These are phyloP conservation scores for Prionailurus viverrinus DNA, from an alignment of 2,113 vertebrate genomes.

Conservation along the genomic window DNA sequence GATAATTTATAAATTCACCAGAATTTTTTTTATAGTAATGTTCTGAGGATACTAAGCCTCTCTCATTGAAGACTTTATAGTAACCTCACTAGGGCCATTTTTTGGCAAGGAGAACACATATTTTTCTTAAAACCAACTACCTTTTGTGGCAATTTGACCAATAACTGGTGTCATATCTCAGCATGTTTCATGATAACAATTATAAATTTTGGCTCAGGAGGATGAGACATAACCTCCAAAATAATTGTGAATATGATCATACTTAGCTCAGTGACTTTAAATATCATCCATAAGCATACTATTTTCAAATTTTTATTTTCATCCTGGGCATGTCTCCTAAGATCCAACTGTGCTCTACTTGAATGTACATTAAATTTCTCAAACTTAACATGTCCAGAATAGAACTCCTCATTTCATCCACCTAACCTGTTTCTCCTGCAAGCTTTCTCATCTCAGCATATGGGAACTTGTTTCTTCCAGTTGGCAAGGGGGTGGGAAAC, in stretches of 20 bases:
- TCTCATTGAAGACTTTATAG: neutral
- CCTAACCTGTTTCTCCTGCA: neutral
- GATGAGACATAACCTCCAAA: neutral
- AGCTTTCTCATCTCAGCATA: neutral
- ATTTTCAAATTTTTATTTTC: neutral
- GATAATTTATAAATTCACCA: conserved; percentile 15
- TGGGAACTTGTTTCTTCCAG: neutral
- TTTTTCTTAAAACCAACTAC: neutral
- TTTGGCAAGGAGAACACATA: neutral
- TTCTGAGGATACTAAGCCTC: neutral
- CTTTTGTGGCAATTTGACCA: neutral
- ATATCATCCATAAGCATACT: neutral
- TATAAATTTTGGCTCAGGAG: neutral
- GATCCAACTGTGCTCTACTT: neutral
- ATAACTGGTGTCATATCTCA: neutral
- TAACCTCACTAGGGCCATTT: neutral
- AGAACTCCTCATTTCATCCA: neutral
- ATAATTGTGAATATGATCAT: neutral
- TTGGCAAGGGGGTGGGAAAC: neutral
- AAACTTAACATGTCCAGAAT: neutral
- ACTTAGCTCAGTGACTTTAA: neutral
- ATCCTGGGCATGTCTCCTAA: neutral
- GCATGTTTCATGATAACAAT: neutral
- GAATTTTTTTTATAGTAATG: neutral
- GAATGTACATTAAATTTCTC: neutral